Base-by-base conservation (phyloP, 2,888 invertebrate genomes). In the Caenorhabditis virilis region DNA sequence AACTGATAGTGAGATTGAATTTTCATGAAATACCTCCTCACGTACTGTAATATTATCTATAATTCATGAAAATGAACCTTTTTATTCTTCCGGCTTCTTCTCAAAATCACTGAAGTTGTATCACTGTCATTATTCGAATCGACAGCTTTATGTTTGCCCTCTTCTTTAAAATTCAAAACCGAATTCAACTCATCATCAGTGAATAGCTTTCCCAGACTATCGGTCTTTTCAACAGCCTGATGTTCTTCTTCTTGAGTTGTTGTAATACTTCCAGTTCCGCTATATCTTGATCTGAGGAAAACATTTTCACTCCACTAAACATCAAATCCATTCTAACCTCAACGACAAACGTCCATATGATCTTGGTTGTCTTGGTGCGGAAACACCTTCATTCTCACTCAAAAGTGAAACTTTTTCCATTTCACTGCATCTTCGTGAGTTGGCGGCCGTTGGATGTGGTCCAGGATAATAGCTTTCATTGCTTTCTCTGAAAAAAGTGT, bases 401-500 rank as follows among this genome's bases (percentile, higher is more conserved):
- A 67, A 49, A n/a, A 68, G 26, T 2, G 71, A 57, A 1, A 61
- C 62, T 45, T 47, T 64, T 35, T 71, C 71, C 67, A 68, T 68
- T 52, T 67, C 71, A 59, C 71, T 71, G 42, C 66, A 60, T 43
- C 71, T 55, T 23, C 71, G 51, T 11, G 71, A 71, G 30, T 71
- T 71, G 15, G 58, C 61, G 1, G 64, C 71, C 11, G 71, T 67
- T 18, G 71, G 67, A 65, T 68, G 56, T 9, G 71, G 71, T 18
- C 58, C 71, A 5, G 71, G 67, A 43, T 56, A 62, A 46, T 62
- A 62, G 47, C 61, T 58, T n/a, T 62, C 67, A 30, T 62, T 52
- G 50, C 67, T 67, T 48, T 62, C 62, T 48, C 67, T 67, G 47
- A 16, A 63, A 63, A 38, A 39, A 22, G 1, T n/a, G n/a, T n/a